phyloP scores from a whole-genome alignment of 2,888 invertebrate species.

The Rhingia rostrata region DNA sequence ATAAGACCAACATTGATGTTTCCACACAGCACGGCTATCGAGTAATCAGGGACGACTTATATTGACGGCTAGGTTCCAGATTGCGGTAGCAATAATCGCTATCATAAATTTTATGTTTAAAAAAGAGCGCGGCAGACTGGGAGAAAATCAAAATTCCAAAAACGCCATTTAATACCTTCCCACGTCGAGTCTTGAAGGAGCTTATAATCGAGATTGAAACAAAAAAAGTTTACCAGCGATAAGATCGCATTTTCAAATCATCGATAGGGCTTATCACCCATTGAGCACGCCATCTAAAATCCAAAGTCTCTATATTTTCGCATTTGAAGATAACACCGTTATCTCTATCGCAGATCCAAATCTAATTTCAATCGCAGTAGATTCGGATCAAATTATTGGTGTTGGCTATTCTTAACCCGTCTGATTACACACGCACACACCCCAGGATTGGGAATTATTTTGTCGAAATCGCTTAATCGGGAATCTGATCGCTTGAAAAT shows the following conservation, averaged over 20 bases:
- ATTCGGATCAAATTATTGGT: neutral
- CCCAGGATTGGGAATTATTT: neutral
- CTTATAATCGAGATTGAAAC: no score
- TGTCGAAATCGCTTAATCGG: constrained; percentile 21
- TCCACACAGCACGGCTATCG: no score
- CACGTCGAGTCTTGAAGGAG: no score
- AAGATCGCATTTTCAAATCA: neutral
- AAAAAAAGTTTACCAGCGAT: neutral
- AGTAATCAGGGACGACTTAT: no score
- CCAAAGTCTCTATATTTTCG: neutral
- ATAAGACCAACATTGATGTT: no score
- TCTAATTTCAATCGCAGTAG: neutral
- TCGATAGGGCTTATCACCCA: neutral
- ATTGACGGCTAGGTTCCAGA: no score
- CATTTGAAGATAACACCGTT: neutral
- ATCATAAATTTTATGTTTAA: no score
- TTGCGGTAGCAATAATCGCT: no score
- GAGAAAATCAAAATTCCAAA: no score
- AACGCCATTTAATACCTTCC: no score
- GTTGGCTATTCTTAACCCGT: neutral
- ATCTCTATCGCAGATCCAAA: neutral
- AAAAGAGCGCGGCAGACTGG: no score
- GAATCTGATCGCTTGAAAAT: constrained; percentile 41
- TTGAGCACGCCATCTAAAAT: neutral
- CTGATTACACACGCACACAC: constrained; percentile 10